Evolutionary conservation across 2,113 vertebrate genomes (phyloP).

Genomic region (Cinclus cinclus): DNA sequence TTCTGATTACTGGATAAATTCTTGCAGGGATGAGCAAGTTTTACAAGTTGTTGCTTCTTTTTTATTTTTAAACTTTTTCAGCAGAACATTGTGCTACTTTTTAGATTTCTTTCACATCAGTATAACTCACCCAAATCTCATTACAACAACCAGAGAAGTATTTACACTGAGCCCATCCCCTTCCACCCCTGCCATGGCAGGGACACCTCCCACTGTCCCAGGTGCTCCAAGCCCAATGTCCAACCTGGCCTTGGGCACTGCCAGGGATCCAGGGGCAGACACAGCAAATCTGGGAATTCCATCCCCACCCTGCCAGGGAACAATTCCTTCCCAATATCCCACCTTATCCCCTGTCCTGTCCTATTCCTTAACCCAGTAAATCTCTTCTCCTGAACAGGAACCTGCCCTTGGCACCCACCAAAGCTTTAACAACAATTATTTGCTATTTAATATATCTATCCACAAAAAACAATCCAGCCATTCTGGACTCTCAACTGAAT

Average conservation of each 20-base stretch:
- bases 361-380: fast-evolving
- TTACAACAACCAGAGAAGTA: background rate
- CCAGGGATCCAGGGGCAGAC: background rate
- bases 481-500: background rate
- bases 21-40: background rate
- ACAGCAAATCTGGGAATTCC: background rate
- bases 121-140: background rate
- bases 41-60: background rate
- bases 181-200: background rate
- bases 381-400: background rate
- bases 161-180: background rate
- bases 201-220: background rate
- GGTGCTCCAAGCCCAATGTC: background rate
- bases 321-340: background rate
- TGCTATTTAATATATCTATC: background rate
- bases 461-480: background rate
- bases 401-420: fast-evolving
- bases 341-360: background rate
- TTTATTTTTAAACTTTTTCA: background rate
- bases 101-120: background rate
- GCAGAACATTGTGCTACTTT: background rate
- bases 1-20: background rate
- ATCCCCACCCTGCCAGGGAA: background rate
- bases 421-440: background rate
- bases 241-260: background rate